phyloP scores from a whole-genome alignment of 2,888 invertebrate genomes.

The Sturmia bella region DNA sequence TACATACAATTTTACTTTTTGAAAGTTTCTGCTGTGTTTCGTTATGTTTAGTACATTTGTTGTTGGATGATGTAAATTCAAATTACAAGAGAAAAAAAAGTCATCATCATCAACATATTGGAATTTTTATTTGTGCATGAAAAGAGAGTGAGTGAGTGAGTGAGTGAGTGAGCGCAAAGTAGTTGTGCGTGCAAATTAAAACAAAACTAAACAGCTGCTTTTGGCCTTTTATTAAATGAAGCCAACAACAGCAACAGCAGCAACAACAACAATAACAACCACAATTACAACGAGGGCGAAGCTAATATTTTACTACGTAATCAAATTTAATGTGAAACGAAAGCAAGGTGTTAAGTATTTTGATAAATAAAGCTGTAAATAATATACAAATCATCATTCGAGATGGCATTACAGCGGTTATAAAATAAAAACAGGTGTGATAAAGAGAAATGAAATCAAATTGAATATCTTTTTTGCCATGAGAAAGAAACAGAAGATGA shows the following conservation, averaged over 20 bases:
- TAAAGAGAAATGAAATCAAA: constrained; percentile 16
- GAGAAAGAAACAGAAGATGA: background rate
- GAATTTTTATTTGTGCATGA: constrained; percentile 19
- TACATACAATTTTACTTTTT: constrained; percentile 33
- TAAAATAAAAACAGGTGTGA: constrained; percentile 42
- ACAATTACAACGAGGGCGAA: constrained; percentile 2
- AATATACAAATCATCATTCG: constrained; percentile 25
- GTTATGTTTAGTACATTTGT: constrained; percentile 39
- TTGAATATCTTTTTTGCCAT: too few relatives aligned
- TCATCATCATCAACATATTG: constrained; percentile 12
- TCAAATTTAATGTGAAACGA: constrained; percentile 47
- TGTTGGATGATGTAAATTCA: constrained; percentile 54
- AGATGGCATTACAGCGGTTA: background rate
- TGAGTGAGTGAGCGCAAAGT: constrained; percentile 38
- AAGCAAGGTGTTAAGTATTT: constrained; percentile 59
- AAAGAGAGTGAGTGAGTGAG: constrained; percentile 39
- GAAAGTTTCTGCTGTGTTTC: constrained; percentile 33
- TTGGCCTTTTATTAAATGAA: constrained; percentile 10
- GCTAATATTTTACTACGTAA: constrained; percentile 39
- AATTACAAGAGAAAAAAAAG: constrained; percentile 19
- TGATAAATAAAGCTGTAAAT: constrained; percentile 50
- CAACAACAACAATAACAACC: constrained; percentile 7
- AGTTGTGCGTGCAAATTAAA: constrained; percentile 52
- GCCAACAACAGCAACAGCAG: constrained; percentile 43
- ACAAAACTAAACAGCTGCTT: constrained; percentile 56